phyloP scores from a whole-genome alignment of 2,113 vertebrate species.

The Podocnemis expansa region DNA sequence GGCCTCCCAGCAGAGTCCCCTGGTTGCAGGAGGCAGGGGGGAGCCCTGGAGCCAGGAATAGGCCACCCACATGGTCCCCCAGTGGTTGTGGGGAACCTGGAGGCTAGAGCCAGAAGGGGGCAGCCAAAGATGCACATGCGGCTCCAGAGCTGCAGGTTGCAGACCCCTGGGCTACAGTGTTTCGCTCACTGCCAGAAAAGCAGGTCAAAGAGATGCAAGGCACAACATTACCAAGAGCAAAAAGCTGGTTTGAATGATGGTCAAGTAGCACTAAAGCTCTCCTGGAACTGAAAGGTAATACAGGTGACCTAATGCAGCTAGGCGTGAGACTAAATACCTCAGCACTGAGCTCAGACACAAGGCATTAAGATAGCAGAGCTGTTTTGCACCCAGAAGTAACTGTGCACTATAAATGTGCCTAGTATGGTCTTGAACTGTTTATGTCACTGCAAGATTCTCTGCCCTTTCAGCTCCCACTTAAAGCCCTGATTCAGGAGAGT shows the following conservation, averaged over 20 bases:
- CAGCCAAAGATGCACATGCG: no score
- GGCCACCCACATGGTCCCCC: no score
- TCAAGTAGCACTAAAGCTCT: constrained; percentile 47
- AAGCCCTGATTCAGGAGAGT: neutral
- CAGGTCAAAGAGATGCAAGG: constrained; percentile 52
- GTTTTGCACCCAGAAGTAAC: neutral
- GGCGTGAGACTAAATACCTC: neutral
- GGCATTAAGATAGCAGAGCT: neutral
- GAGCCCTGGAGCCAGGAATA: no score
- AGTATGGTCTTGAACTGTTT: neutral
- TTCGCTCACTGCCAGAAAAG: constrained; percentile 49
- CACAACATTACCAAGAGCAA: constrained; percentile 26
- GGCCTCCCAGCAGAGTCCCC: no score
- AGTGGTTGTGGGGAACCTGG: no score
- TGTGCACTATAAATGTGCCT: neutral
- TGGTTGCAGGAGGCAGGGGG: no score
- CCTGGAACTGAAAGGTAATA: constrained; percentile 42
- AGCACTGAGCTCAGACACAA: neutral
- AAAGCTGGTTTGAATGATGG: constrained; percentile 51
- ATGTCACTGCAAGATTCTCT: neutral
- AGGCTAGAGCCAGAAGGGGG: no score
- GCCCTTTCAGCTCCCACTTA: neutral
- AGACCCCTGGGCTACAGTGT: no score
- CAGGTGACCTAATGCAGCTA: constrained; percentile 30
- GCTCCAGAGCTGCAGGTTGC: no score